Base-by-base conservation (phyloP, 2,797 vertebrate genomes). In the Geotrypetes seraphini region DNA sequence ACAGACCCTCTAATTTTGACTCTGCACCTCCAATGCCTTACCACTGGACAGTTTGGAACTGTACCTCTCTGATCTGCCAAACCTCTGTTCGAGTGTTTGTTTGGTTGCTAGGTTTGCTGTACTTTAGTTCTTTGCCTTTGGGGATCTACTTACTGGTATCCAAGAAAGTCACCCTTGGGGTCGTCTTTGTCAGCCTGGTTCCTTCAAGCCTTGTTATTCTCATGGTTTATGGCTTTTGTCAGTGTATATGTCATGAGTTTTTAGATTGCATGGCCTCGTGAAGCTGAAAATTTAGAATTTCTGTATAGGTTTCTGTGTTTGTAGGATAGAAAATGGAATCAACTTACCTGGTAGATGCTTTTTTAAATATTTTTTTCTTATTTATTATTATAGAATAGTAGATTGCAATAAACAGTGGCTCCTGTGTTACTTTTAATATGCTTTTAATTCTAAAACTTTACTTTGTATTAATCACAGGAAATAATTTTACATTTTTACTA, bases 101-200 rank as follows among this genome's bases (percentile, higher is more conserved):
- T 44, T 96, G 95, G 92, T 54, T 93, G 44, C 73, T 97, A 29
- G 91, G 92, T 4, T 63, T 98, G 43, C 69, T 97, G 23, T 96
- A 96, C 66, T 95, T 97, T 44, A 91, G 92, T 68, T 97, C 93
- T 8, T 69, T 99, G 60, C 95, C 95, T 28, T 70, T 93, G 60
- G 95, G 95, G 21, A 87, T 99, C 33, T 96, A 99, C 73, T 78
- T 97, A 60, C 83, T 97, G 40, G 90, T 97, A 48, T 88, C 92
- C 64, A 90, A 96, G 75, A 88, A 89, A 57, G 89, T 90, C 16
- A 87, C 83, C 15, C 57, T 89, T 1, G 94, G 92, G 12, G 82
- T 94, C 27, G 73, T 96, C 58, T 86, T 99, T 54, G 89, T 97
- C 53, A 94, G 91, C 73, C 83, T 99, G 25, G 90, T 97, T 45